Percentiles rank a stretch among this genome's conserved stretches.
These are phyloP conservation scores for Deilephila porcellus DNA, from an alignment of 2,888 invertebrate species.

Conservation along the genomic window DNA sequence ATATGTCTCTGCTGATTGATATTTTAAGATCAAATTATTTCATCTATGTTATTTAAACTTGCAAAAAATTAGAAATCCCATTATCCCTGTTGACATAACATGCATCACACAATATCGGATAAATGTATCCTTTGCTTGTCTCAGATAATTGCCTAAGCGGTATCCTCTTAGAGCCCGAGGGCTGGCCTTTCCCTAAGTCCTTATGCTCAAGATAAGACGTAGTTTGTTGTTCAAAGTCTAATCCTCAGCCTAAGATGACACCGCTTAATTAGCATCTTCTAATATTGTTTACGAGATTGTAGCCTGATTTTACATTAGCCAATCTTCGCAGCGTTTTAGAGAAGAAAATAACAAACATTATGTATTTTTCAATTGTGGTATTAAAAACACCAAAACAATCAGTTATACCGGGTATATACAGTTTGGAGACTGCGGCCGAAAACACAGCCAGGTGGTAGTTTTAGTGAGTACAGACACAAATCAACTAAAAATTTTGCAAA, in stretches of 20 bases:
- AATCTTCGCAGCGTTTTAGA: neutral
- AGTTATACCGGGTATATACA: no score
- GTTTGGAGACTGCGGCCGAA: no score
- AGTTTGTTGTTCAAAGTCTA: conserved; percentile 60
- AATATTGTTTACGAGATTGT: conserved; percentile 49
- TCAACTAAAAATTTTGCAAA: no score
- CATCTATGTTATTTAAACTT: no score
- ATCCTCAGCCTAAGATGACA: conserved; percentile 72
- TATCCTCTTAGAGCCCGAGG: conserved; percentile 40
- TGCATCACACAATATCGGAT: conserved; percentile 13
- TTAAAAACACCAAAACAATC: no score
- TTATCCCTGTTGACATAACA: neutral
- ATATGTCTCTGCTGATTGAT: no score
- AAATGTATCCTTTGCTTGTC: conserved; percentile 33
- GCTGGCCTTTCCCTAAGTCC: conserved; percentile 51
- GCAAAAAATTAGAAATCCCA: neutral
- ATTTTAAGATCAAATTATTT: no score
- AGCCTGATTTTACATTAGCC: conserved; percentile 36
- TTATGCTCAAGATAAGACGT: conserved; percentile 58
- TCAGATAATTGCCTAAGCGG: conserved; percentile 65
- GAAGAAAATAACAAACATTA: neutral
- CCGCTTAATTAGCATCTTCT: conserved; percentile 61
- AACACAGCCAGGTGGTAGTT: no score
- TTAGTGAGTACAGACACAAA: no score
- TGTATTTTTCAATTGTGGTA: no score